phyloP scores from a whole-genome alignment of 2,797 vertebrate species.

The Argyrosomus regius region DNA sequence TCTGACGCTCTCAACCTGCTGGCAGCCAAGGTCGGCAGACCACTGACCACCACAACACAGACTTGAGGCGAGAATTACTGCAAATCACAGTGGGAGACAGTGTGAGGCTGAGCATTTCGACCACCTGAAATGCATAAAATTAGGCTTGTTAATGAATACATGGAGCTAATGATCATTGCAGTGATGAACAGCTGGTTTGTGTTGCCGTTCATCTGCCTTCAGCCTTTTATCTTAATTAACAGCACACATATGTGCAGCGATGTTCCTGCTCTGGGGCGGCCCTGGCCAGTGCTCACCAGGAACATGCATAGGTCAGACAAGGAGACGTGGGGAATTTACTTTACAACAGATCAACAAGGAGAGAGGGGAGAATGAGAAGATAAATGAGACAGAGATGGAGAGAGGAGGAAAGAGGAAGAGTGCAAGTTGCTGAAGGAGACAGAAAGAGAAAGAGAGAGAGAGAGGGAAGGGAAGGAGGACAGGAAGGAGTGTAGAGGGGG shows the following conservation, averaged over 20 bases:
- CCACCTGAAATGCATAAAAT: slow-evolving; percentile 55
- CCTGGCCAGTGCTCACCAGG: slow-evolving; percentile 23
- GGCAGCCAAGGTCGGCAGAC: slow-evolving; percentile 70
- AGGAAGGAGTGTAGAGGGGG: slow-evolving; percentile 34
- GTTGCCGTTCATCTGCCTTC: slow-evolving; percentile 63
- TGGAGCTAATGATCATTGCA: slow-evolving; percentile 64
- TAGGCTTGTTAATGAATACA: slow-evolving; percentile 66
- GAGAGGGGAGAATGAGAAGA: slow-evolving; percentile 61
- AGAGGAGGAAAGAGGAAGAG: slow-evolving; percentile 48
- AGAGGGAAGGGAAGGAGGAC: slow-evolving; percentile 12
- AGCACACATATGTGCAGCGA: slow-evolving; percentile 67
- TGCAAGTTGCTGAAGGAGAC: slow-evolving; percentile 56
- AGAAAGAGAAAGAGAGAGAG: slow-evolving; percentile 39
- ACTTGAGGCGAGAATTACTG: slow-evolving; percentile 17
- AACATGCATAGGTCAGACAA: slow-evolving; percentile 65
- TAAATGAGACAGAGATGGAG: slow-evolving; percentile 80
- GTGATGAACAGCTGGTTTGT: slow-evolving; percentile 78
- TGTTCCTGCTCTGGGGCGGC: slow-evolving; percentile 59
- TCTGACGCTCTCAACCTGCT: slow-evolving; percentile 67
- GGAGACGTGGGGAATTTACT: slow-evolving; percentile 61
- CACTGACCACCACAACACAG: slow-evolving; percentile 47
- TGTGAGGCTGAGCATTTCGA: slow-evolving; percentile 24
- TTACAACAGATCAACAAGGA: slow-evolving; percentile 75
- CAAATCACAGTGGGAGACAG: slow-evolving; percentile 35
- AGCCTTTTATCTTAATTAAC: slow-evolving; percentile 81